Evolutionary conservation across 2,113 vertebrate genomes (phyloP).

Genomic region (Empidonax alnorum): DNA sequence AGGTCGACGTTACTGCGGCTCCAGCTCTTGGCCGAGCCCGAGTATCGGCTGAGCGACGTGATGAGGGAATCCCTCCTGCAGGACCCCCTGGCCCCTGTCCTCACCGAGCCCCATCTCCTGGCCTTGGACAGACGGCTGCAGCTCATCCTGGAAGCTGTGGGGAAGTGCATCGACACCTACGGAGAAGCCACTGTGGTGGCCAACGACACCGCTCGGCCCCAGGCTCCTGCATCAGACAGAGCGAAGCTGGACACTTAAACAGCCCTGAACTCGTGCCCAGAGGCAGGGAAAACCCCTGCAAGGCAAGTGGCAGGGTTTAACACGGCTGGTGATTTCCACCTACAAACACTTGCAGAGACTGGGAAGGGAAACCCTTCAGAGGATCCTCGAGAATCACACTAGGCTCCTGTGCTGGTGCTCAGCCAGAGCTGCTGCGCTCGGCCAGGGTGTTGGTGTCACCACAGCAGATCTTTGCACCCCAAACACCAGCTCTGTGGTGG

Average conservation of each 20-base stretch:
- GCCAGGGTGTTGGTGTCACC: fast-evolving
- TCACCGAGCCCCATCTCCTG: slow-evolving; percentile 87
- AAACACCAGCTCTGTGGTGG: neutral
- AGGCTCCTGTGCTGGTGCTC: neutral
- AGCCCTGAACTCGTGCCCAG: neutral
- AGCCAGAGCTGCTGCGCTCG: neutral
- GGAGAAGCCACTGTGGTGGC: slow-evolving; percentile 83
- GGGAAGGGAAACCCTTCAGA: neutral
- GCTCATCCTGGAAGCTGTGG: slow-evolving; percentile 79
- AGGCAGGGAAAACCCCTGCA: neutral
- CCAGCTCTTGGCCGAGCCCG: slow-evolving; percentile 77
- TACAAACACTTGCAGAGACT: neutral
- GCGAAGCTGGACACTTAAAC: slow-evolving; percentile 10
- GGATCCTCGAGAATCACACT: neutral
- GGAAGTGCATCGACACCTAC: slow-evolving; percentile 75
- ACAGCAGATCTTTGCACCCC: neutral
- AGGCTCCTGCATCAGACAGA: neutral
- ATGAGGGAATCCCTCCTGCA: slow-evolving; percentile 90
- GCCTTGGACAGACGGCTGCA: slow-evolving; percentile 90
- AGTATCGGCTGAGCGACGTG: slow-evolving; percentile 87
- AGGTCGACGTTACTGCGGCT: slow-evolving; percentile 84
- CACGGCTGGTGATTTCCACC: neutral
- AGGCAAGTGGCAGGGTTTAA: neutral
- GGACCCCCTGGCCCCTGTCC: slow-evolving; percentile 83
- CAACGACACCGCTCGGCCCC: slow-evolving; percentile 26